Percentiles rank a stretch among this genome's conserved stretches.
phyloP scores from a whole-genome alignment of 2,888 invertebrate genomes.

The Epinotia demarniana region DNA sequence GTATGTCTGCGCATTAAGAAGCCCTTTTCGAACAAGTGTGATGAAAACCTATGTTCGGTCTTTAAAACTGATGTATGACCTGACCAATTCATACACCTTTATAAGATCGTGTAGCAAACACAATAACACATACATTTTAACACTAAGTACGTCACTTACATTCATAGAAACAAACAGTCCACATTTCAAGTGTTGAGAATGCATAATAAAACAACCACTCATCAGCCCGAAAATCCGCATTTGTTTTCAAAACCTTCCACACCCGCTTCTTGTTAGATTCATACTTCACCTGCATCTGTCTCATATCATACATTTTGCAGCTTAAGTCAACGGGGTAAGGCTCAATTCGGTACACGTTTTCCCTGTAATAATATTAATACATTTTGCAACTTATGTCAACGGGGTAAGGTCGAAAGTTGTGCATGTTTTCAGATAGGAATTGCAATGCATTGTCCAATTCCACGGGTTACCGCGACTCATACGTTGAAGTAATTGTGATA shows the following conservation, averaged over 20 bases:
- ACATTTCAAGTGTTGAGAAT: neutral
- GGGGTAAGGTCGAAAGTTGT: constrained; percentile 9
- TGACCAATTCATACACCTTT: too few relatives aligned
- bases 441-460: constrained; percentile 26
- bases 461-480: neutral
- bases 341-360: neutral
- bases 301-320: neutral
- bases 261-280: neutral
- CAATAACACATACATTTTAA: neutral
- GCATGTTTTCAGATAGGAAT: constrained; percentile 1
- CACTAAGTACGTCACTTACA: neutral
- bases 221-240: constrained; percentile 3
- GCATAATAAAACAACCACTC: neutral
- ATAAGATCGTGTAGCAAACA: too few relatives aligned
- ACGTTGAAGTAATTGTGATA: constrained; percentile 19
- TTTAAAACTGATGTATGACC: too few relatives aligned
- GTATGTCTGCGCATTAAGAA: too few relatives aligned
- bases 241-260: neutral
- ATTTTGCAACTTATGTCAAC: neutral
- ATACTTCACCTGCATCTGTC: neutral
- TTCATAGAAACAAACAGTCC: neutral
- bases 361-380: neutral
- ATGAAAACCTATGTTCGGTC: too few relatives aligned
- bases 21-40: too few relatives aligned
- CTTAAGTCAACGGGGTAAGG: neutral